Evolutionary conservation across 2,888 invertebrate genomes (phyloP), one percentile per base, ranked within the genome.

Genomic region (Halocaridina rubra): DNA sequence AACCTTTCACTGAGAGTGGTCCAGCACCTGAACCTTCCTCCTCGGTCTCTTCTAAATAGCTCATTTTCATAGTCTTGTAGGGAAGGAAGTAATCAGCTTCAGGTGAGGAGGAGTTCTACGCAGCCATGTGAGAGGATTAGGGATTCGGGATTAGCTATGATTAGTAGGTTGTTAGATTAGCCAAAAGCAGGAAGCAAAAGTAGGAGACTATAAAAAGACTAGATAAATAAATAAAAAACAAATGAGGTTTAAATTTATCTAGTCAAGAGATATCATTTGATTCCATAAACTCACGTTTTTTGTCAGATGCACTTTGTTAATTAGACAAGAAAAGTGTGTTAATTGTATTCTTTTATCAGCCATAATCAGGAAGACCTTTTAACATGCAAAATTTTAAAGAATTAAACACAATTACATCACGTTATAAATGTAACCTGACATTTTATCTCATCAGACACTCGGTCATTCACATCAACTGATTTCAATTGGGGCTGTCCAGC

Each of bases 31-130:
- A 71, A 8, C 78, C 82, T 61, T 78, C 82, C 33, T 77, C 77
- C 19, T 81, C 75, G 39, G 39, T 74, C 30, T 74, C 80, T 27
- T 33, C 61, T 29, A 61, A 30, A 16, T 24, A 22, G 29, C 7
- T 76, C 77, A 61, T 33, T 57, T 24, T 72, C 61, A 33, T 61
- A 29, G 67, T 77, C 61, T 67, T 78, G 82, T 82, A 82, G 10
- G 82, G 82, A 72, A 82, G 82, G 82, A 82, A 78, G 82, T 71
- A 78, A 27, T 82, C 82, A 61, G 53, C 82, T 19, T 27, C 82
- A 19, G 72, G 82, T 30, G 81, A 81, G 82, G 82, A 82, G 82
- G 33, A 61, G 72, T 82, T 82, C 82, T 82, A 82, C 46, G 72
- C 81, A 77, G 76, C 76, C 32, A 53, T 32, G 59, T 33, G 33